Conservation (phyloP, 2,113 vertebrate genomes). For the Acanthisitta chloris region DNA sequence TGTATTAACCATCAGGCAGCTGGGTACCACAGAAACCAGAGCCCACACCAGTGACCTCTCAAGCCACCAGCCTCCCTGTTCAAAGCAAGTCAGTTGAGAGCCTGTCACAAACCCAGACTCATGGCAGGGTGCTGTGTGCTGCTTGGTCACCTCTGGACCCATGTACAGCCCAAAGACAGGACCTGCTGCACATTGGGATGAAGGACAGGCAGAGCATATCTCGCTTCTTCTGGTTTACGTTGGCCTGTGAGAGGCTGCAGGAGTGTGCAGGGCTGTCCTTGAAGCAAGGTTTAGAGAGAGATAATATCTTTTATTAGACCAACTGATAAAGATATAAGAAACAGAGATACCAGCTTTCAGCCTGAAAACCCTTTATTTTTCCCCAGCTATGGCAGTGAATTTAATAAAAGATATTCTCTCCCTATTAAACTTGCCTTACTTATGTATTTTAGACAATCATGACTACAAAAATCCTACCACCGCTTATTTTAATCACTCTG, state of each 20-base stretch:
- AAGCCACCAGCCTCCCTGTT: neutral
- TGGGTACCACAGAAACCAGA: neutral
- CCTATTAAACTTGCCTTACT: neutral
- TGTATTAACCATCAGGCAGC: neutral
- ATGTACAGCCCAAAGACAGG: accelerated
- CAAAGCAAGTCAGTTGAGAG: neutral
- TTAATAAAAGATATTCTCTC: neutral
- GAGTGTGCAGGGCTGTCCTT: neutral
- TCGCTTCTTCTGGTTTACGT: neutral
- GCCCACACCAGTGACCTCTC: neutral
- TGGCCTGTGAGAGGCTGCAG: neutral
- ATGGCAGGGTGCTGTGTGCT: neutral
- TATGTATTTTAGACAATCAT: neutral
- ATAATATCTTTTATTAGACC: neutral
- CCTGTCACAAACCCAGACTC: neutral
- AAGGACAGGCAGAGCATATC: neutral
- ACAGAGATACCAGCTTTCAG: neutral
- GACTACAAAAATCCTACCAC: neutral
- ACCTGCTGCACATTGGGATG: neutral
- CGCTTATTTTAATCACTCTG: neutral
- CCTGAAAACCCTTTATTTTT: neutral
- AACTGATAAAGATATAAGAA: neutral
- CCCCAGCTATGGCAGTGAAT: neutral
- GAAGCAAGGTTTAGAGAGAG: neutral
- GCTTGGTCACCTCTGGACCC: neutral